Percentiles rank a stretch among this genome's conserved stretches.
phyloP scores from a whole-genome alignment of 2,113 vertebrate species.

The Furnarius figulus region DNA sequence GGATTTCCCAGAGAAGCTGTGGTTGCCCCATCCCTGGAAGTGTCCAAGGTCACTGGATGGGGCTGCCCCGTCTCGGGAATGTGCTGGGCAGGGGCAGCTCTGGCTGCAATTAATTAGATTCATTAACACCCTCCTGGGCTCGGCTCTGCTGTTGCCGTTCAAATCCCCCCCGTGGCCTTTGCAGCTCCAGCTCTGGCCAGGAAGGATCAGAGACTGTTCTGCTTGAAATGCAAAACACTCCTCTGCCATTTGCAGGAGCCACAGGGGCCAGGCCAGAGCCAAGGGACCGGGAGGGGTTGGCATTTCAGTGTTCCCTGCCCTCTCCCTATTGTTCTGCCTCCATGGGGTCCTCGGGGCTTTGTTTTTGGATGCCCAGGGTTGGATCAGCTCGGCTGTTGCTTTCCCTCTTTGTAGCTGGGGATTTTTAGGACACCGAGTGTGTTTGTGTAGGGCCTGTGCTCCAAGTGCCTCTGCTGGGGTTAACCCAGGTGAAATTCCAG shows the following conservation, averaged over 20 bases:
- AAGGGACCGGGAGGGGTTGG: not conserved
- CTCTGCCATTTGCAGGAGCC: conserved; percentile 19
- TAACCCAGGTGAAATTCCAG: not conserved
- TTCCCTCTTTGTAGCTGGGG: not conserved
- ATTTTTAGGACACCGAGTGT: not conserved
- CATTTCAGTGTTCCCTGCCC: not conserved
- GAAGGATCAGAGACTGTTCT: not conserved
- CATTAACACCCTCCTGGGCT: not conserved
- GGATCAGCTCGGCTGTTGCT: not conserved
- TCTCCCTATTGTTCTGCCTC: not conserved
- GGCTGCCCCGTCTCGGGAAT: not conserved
- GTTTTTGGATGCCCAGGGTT: not conserved
- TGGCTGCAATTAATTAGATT: not conserved
- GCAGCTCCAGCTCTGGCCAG: not conserved
- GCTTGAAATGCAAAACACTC: not conserved
- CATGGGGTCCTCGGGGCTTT: not conserved
- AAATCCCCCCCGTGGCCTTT: not conserved
- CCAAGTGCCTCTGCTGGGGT: not conserved
- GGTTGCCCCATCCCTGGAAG: not conserved
- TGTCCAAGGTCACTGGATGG: not conserved
- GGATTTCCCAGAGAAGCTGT: no score
- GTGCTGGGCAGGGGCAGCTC: not conserved
- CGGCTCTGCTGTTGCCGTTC: not conserved
- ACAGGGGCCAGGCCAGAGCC: not conserved
- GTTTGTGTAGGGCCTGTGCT: not conserved